A percentile compares a stretch with the other conserved stretches of the same genome.
phyloP scores from a whole-genome alignment of 2,113 vertebrate species.

The Tupaia chinensis region DNA sequence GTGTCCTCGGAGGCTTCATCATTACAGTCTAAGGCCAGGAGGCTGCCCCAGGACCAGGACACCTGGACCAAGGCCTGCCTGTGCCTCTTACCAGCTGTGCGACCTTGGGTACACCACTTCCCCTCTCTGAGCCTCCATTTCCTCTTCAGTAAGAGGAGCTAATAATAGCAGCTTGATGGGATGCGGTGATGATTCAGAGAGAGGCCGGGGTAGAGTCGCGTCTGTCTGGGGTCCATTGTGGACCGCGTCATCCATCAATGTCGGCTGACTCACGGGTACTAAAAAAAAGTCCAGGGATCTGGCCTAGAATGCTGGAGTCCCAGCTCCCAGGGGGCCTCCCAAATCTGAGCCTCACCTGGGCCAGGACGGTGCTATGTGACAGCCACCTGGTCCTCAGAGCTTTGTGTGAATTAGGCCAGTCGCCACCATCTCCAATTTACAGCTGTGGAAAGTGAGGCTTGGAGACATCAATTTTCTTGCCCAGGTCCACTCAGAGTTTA shows the following conservation, averaged over 20 bases:
- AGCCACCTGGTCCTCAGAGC: background rate
- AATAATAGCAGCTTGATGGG: slow-evolving; percentile 48
- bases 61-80: background rate
- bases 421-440: background rate
- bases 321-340: background rate
- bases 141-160: background rate
- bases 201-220: background rate
- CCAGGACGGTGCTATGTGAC: background rate
- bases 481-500: background rate
- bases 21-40: background rate
- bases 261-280: accelerated
- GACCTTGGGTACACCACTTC: slow-evolving; percentile 24
- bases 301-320: background rate
- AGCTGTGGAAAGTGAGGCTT: background rate
- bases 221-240: background rate
- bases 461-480: background rate
- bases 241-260: background rate
- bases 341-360: background rate
- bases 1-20: background rate
- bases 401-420: background rate
- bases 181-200: slow-evolving; percentile 55
- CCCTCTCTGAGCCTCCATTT: slow-evolving; percentile 32
- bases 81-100: background rate
- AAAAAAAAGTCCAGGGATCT: background rate
- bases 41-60: background rate